Base-by-base conservation (phyloP, 1,140 invertebrate genomes). In the Wiebesia pumilae region DNA sequence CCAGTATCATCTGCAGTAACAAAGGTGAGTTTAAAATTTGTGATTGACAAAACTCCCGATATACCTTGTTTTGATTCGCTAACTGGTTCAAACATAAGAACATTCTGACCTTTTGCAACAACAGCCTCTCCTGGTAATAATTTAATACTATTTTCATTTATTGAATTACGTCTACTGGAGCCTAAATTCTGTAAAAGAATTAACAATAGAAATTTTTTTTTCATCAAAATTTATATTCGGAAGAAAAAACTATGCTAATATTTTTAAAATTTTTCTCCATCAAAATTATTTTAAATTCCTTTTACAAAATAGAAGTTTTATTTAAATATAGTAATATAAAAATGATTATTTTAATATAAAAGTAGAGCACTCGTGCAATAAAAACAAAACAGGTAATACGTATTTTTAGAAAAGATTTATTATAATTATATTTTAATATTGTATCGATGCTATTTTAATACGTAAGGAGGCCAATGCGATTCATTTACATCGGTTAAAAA, bases 11-110 rank as follows among this genome's bases (percentile, higher is more conserved):
- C 96, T 21, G 95, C 94, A 1, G 97, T 97, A 54, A 97, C 94
- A 94, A 98, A 98, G 40, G 96, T 96, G 9, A 98, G 93, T 93
- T 97, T 97, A 92, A 97, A 98, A 94, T 98, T 98, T 71, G 97
- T 98, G 62, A 98, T 95, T 91, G 96, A 97, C 81, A 98, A 93
- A 43, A 96, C 94, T 1, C 97, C 97, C 87, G 96, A 96, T 86
- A 96, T 95, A 62, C 97, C 97, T 90, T 96, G 95, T 88, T 97
- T 97, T 79, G 95, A 93, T 90, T 97, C 96, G 90, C 96, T 96
- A 82, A 97, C 95, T 14, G 97, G 96, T 87, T 95, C 95, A 93
- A 97, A 97, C 94, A 97, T 96, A 54, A 98, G 94, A 51, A 98
- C 97, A 92, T 96, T 97, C 90, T 97, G 95, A n/a, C 96, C 97